A percentile compares a stretch with the other conserved stretches of the same genome.
phyloP scores from a whole-genome alignment of 2,888 invertebrate genomes.

The Lasioglossum pauxillum region DNA sequence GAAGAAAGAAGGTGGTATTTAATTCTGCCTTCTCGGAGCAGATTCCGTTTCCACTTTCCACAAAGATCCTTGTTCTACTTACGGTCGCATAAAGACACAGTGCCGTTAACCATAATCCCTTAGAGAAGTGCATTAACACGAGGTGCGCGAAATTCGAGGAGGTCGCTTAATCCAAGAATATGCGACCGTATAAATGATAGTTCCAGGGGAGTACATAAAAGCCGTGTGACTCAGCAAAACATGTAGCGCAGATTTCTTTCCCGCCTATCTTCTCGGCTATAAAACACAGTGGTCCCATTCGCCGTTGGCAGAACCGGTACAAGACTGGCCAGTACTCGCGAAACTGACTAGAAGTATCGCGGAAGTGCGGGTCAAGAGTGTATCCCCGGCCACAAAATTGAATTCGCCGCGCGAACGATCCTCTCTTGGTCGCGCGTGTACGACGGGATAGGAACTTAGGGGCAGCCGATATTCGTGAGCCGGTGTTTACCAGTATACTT shows the following conservation, averaged over 20 bases:
- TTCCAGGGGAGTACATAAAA: background rate
- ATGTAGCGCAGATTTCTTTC: background rate
- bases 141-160: background rate
- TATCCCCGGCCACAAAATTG: conserved; percentile 19
- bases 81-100: background rate
- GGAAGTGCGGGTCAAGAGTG: background rate
- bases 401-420: conserved; percentile 19
- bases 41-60: background rate
- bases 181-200: background rate
- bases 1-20: background rate
- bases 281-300: background rate
- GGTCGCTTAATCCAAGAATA: background rate
- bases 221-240: background rate
- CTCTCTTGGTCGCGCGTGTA: background rate
- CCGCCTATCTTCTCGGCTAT: background rate
- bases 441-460: background rate
- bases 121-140: background rate
- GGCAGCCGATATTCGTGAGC: background rate
- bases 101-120: background rate
- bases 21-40: background rate
- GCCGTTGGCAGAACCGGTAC: background rate
- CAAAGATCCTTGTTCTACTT: background rate
- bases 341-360: background rate
- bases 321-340: background rate
- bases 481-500: conserved; percentile 19